A percentile compares a stretch with the other conserved stretches of the same genome.
Evolutionary conservation across 2,797 vertebrate genomes (phyloP).

Genomic region (Anas capensis): DNA sequence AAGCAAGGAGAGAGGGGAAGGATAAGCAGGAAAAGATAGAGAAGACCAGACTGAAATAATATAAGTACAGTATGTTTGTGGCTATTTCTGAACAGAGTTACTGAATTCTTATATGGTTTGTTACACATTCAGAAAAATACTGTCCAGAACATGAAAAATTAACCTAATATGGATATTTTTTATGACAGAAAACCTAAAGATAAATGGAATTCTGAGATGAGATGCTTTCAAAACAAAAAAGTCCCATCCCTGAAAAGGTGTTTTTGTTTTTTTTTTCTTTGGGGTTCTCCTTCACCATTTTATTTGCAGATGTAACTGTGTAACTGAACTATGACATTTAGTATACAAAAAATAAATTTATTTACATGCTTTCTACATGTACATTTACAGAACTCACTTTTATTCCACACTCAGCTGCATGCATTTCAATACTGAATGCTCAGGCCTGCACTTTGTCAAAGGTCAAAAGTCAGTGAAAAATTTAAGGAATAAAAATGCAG

Average conservation of each 20-base stretch:
- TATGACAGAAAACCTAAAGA: background rate
- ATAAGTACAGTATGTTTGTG: accelerated
- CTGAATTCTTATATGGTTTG: background rate
- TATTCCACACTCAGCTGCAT: background rate
- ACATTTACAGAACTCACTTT: background rate
- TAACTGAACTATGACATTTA: background rate
- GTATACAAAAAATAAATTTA: background rate
- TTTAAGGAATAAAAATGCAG: background rate
- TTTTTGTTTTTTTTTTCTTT: background rate
- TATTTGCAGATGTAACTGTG: background rate
- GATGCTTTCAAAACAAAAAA: background rate
- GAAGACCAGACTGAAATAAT: background rate
- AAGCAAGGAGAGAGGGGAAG: background rate
- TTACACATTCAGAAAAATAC: background rate
- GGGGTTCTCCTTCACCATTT: background rate
- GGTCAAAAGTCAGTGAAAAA: background rate
- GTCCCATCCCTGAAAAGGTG: background rate
- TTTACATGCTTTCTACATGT: background rate
- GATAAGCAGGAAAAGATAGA: background rate
- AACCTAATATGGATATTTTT: background rate
- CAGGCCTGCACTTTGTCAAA: background rate
- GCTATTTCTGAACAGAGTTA: background rate
- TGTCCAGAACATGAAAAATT: background rate
- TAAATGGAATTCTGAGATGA: background rate
- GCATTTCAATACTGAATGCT: background rate